Base-by-base conservation (phyloP, 2,797 vertebrate species). In the Garrulus glandarius region DNA sequence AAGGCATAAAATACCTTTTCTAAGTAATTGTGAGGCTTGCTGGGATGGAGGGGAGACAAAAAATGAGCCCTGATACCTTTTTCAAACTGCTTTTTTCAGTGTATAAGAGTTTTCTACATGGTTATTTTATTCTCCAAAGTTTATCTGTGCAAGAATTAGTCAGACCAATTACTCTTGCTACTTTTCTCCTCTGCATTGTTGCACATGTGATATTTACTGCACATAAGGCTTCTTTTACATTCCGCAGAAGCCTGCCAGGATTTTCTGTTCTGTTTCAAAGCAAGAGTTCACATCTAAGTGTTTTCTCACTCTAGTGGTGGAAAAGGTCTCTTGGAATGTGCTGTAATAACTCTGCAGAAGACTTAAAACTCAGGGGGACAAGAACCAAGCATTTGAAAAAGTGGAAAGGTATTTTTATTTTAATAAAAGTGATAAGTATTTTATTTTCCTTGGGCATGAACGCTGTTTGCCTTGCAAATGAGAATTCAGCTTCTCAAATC, bases 331-430 rank as follows among this genome's bases (percentile, higher is more conserved):
- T 75, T 83, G 1, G 68, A 89, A 50, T 72, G 65, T 36, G 44
- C 95, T 96, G 96, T 95, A 97, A 93, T 95, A 93, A 94, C 76
- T 93, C 92, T 96, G 72, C 68, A 79, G 84, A 97, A 89, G 74
- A 43, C 63, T 91, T 84, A 81, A 77, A 94, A 78, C 91, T 77
- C 89, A 53, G 29, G 41, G 91, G 89, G 97, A 70, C 21, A 57
- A 41, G 69, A 92, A 84, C 87, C 49, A 85, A 70, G 34, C 14
- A 17, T 64, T 56, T 83, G 44, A 71, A 84, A 83, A 64, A 34
- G 67, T 43, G 27, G 63, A 87, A 70, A 70, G n/a, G 17, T 55
- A 71, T 89, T 89, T 77, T 53, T 72, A 19, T 84, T 92, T 69
- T 80, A 91, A 39, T 77, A 67, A 44, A 87, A 80, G 13, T 11